Base-by-base conservation (phyloP, 2,113 vertebrate species). In the Heterocephalus glaber region DNA sequence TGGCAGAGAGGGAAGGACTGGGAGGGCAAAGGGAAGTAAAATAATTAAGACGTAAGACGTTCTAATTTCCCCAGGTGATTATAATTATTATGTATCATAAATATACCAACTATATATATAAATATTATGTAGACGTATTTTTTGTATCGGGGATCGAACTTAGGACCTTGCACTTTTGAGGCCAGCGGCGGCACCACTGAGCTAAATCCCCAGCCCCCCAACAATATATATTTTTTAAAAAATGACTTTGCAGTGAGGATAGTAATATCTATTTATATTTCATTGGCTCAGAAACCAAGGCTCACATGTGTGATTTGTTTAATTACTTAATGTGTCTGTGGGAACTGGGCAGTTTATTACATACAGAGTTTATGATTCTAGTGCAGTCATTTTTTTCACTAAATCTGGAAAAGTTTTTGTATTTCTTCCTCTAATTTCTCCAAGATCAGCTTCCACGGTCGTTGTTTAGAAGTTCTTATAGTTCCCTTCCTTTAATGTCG, bases 241-340 rank as follows among this genome's bases (percentile, higher is more conserved):
- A 72, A 22, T 70, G n/a, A 70, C 19, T 70, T 38, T 92, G 38
- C 70, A 93, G 65, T 81, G 19, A 66, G 44, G 20, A 90, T 24
- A 93, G 4, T 76, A 89, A 86, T 61, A 49, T 83, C 88, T 87
- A 72, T 49, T 94, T 94, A 58, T 84, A 44, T 89, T 92, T 90
- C 61, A 79, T 63, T 93, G 66, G 11, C 86, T 97, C 56, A 66
- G 60, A 95, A 79, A 63, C 33, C 16, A 49, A 63, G 54, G 16
- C 19, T 95, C 38, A 76, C 60, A 74, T 58, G 52, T 68, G 6
- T 86, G 79, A 83, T 54, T 83, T 97, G 81, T 61, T 96, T 86
- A 61, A 58, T 70, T 90, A 88, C 35, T 61, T 33, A 52, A 49
- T 65, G 85, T 79, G 3, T 56, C 66, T 81, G 22, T 92, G 65